These are phyloP conservation scores for Cygnus buccinator DNA, from an alignment of 2,113 vertebrate genomes.

Conservation along the genomic window DNA sequence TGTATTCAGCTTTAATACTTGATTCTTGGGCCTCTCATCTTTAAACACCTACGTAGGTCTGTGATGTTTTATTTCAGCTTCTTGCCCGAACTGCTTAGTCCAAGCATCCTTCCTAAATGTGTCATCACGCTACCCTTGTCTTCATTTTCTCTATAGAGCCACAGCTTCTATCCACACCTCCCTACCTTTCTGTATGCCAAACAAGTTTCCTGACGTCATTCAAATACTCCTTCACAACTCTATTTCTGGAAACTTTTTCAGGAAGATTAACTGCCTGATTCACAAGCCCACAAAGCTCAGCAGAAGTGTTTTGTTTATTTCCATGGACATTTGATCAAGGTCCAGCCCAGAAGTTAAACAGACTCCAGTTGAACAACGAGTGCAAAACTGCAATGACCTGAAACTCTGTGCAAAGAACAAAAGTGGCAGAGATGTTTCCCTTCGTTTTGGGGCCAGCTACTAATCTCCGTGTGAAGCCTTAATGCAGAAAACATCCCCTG, in stretches of 20 bases:
- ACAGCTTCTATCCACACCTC: neutral
- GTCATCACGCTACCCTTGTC: neutral
- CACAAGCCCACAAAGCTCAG: neutral
- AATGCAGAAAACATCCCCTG: neutral
- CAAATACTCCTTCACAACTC: neutral
- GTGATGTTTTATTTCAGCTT: neutral
- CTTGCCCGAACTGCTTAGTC: neutral
- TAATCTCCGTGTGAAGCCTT: neutral
- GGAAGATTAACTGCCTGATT: neutral
- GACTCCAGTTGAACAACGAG: neutral
- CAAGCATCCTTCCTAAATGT: neutral
- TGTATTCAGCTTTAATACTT: neutral
- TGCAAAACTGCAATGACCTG: neutral
- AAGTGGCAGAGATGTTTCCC: neutral
- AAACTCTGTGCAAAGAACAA: neutral
- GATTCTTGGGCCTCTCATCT: neutral
- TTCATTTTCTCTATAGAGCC: neutral
- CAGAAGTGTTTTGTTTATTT: neutral
- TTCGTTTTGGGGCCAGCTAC: neutral
- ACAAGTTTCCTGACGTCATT: neutral
- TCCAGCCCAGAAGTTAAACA: constrained; percentile 8
- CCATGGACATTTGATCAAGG: neutral
- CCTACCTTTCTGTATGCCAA: neutral
- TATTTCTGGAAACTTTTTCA: neutral
- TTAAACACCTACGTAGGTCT: neutral